Conservation (phyloP, 1,140 invertebrate genomes). For the Caenorhabditis inopinata region DNA sequence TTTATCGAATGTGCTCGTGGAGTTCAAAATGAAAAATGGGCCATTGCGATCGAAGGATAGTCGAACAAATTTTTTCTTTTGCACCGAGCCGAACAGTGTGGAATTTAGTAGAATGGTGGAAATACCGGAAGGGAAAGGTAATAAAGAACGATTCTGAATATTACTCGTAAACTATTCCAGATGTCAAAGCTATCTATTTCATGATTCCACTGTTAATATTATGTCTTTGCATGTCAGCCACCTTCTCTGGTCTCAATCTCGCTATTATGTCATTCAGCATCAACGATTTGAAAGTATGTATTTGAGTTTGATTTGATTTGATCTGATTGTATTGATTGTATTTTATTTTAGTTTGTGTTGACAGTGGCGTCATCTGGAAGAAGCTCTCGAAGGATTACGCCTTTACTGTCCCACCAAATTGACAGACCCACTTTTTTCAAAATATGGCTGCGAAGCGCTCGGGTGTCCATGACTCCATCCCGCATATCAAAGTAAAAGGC, state of each 20-base stretch:
- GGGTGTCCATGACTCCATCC: too few relatives aligned
- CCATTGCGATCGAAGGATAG: not conserved
- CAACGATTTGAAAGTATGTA: not conserved
- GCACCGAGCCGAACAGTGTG: not conserved
- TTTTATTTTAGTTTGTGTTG: too few relatives aligned
- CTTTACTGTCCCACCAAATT: too few relatives aligned
- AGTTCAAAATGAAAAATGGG: not conserved
- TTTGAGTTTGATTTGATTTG: too few relatives aligned
- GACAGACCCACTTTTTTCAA: too few relatives aligned
- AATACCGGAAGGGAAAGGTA: not conserved
- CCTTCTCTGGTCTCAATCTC: not conserved
- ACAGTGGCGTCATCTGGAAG: too few relatives aligned
- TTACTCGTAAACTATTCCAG: not conserved
- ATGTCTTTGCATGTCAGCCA: not conserved
- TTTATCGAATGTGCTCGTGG: not conserved
- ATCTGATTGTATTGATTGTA: too few relatives aligned
- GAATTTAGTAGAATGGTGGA: not conserved
- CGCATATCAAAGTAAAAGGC: too few relatives aligned
- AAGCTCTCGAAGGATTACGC: too few relatives aligned
- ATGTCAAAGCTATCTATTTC: not conserved
- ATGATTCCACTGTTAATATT: not conserved
- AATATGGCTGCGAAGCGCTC: too few relatives aligned
- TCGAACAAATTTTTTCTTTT: not conserved
- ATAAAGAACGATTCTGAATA: not conserved
- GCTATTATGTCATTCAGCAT: constrained; percentile 21